A percentile compares a stretch with the other conserved stretches of the same genome.
Evolutionary conservation across 2,113 vertebrate species (phyloP).

Genomic region (Sarotherodon lohbergeri): DNA sequence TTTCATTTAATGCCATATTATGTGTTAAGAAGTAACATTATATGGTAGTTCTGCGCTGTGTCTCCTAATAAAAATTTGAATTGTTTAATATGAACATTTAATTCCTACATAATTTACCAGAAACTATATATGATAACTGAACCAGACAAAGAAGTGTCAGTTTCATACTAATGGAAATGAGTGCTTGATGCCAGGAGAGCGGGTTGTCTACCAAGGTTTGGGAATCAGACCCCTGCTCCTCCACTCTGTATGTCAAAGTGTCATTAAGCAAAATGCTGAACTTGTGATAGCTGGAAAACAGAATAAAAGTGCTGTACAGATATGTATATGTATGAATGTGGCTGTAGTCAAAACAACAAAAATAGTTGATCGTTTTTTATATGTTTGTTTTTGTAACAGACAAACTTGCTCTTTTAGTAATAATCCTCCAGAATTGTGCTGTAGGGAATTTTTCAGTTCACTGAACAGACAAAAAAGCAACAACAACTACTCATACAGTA

Average conservation of each 20-base stretch:
- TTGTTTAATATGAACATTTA: background rate
- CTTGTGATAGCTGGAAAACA: background rate
- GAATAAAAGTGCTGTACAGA: background rate
- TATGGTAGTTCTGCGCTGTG: accelerated
- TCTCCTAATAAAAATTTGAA: background rate
- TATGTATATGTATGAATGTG: background rate
- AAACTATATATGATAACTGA: background rate
- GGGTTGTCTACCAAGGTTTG: background rate
- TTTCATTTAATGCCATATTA: background rate
- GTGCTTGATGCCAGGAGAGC: background rate
- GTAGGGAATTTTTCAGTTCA: background rate
- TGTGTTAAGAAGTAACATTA: background rate
- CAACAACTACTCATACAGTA: background rate
- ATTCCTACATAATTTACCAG: background rate
- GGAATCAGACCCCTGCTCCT: background rate
- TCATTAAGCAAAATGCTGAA: background rate
- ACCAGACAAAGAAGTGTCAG: background rate
- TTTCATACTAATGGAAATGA: background rate
- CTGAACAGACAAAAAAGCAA: background rate
- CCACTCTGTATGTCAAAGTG: background rate
- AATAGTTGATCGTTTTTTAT: background rate
- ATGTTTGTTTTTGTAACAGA: background rate
- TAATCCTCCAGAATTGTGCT: background rate
- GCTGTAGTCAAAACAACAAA: background rate
- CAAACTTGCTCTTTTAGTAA: background rate